Evolutionary conservation across 2,797 vertebrate genomes (phyloP).

Genomic region (Otus scops): DNA sequence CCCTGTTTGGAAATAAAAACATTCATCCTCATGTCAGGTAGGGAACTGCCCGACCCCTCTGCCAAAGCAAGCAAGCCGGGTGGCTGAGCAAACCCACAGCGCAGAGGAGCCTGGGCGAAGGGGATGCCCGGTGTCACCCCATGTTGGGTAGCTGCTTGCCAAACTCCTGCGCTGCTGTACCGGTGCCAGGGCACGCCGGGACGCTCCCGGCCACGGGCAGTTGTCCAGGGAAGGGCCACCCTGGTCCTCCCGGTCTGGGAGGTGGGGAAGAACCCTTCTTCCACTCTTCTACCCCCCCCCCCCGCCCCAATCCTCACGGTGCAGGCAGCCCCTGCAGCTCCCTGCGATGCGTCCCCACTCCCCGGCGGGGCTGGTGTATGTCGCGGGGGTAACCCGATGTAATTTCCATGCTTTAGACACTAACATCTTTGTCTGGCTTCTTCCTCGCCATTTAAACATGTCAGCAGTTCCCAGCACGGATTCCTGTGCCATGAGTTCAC

Average conservation of each 20-base stretch:
- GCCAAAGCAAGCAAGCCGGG: constrained; percentile 25
- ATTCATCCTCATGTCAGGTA: constrained; percentile 59
- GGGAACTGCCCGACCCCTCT: constrained; percentile 2
- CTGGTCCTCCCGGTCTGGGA: not conserved
- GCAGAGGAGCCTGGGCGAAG: not conserved
- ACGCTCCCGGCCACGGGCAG: not conserved
- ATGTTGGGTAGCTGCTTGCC: not conserved
- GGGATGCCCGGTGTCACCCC: not conserved
- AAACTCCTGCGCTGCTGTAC: not conserved
- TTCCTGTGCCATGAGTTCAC: constrained; percentile 47
- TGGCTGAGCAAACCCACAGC: not conserved
- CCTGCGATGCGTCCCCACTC: rapidly evolving
- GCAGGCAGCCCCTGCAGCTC: not conserved
- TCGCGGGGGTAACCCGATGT: rapidly evolving
- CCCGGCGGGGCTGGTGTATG: rapidly evolving
- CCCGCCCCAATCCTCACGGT: rapidly evolving
- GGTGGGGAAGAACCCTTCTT: not conserved
- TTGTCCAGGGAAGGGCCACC: not conserved
- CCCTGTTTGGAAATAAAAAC: constrained; percentile 48
- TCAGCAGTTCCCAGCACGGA: constrained; percentile 51
- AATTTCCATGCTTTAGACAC: not conserved
- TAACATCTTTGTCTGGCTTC: constrained; percentile 27
- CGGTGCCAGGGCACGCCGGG: not conserved
- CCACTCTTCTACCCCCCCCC: not conserved
- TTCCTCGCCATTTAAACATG: constrained; percentile 4